Conservation (phyloP, 2,797 vertebrate species). For the Sphaeramia orbicularis region DNA sequence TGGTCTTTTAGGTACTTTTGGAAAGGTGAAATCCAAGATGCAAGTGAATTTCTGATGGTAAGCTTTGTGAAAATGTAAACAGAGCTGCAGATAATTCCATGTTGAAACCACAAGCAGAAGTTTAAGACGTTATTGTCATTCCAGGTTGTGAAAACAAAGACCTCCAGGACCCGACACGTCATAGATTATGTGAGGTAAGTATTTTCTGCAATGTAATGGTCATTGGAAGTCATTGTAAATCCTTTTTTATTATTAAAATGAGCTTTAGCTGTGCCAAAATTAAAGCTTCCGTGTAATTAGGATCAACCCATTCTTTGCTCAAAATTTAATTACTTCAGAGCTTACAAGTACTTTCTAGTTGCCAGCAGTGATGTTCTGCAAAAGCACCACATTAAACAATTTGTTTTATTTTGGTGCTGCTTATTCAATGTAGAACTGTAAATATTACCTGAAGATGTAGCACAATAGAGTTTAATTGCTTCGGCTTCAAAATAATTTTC, state of each 20-base stretch:
- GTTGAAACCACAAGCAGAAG: neutral
- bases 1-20: constrained; percentile 87
- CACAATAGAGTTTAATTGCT: neutral
- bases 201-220: neutral
- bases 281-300: neutral
- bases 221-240: neutral
- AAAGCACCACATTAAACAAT: neutral
- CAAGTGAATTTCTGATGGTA: constrained; percentile 90
- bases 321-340: neutral
- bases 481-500: neutral
- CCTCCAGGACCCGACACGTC: constrained; percentile 84
- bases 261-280: neutral
- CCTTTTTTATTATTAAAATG: neutral
- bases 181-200: constrained; percentile 88
- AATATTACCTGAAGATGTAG: neutral
- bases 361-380: neutral
- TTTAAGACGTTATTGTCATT: constrained; percentile 55
- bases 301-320: constrained; percentile 1
- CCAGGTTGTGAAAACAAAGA: constrained; percentile 92
- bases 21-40: constrained; percentile 91
- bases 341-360: neutral
- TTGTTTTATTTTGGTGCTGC: neutral
- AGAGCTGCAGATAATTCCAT: neutral
- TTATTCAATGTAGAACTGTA: neutral
- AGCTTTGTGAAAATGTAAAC: constrained; percentile 36